phyloP scores from a whole-genome alignment of 2,888 invertebrate genomes.

The Troides helena region DNA sequence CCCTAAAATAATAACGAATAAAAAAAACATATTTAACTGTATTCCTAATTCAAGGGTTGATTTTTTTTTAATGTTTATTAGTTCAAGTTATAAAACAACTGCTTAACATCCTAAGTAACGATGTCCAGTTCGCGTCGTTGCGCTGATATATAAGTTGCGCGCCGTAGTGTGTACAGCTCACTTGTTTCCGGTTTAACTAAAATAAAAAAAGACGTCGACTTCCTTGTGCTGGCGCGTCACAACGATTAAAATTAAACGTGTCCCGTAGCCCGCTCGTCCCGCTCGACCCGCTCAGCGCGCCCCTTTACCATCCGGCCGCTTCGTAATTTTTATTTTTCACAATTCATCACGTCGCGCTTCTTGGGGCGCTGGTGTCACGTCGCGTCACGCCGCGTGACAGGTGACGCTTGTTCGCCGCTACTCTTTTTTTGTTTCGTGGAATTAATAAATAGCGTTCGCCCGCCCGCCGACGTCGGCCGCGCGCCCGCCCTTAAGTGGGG shows the following conservation, averaged over 20 bases:
- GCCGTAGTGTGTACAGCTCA: no score
- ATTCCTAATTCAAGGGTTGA: no score
- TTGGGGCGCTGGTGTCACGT: slow-evolving; percentile 40
- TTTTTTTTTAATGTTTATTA: no score
- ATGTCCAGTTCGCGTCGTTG: no score
- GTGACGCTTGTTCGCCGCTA: slow-evolving; percentile 52
- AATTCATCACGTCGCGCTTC: slow-evolving; percentile 61
- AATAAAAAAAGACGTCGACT: no score
- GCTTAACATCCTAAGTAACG: no score
- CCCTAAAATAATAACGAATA: no score
- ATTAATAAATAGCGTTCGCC: slow-evolving; percentile 62
- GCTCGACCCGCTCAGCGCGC: no score
- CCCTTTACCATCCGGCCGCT: slow-evolving; percentile 50
- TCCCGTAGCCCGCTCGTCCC: slow-evolving; percentile 29
- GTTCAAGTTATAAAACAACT: no score
- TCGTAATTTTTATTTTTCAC: slow-evolving; percentile 70
- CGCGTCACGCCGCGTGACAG: slow-evolving; percentile 57
- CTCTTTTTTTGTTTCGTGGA: slow-evolving; percentile 46
- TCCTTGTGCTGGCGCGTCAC: slow-evolving; percentile 35
- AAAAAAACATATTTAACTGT: no score
- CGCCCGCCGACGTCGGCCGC: slow-evolving; percentile 44
- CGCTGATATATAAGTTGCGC: no score
- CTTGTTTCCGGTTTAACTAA: no score
- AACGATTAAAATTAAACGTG: slow-evolving; percentile 62
- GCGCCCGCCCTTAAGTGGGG: slow-evolving; percentile 1